Percentiles rank a stretch among this genome's conserved stretches.
Evolutionary conservation across 2,888 invertebrate genomes (phyloP).

Genomic region (Drosophila anomelani): DNA sequence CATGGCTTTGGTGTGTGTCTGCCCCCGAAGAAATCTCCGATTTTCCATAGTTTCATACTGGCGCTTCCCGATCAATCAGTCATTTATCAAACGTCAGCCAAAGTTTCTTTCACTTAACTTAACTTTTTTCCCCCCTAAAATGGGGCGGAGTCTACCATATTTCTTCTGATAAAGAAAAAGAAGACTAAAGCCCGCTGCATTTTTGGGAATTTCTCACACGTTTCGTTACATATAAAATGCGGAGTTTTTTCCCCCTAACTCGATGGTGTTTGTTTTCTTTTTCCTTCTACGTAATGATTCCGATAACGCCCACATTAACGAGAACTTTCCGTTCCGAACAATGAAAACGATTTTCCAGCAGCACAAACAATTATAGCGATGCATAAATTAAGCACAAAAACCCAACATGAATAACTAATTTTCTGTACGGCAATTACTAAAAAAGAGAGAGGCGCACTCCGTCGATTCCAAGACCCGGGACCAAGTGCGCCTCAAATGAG

Average conservation of each 20-base stretch:
- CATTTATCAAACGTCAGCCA: slow-evolving; percentile 64
- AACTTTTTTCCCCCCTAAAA: slow-evolving; percentile 45
- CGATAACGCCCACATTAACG: slow-evolving; percentile 73
- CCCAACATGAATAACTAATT: slow-evolving; percentile 74
- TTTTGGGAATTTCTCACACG: slow-evolving; percentile 72
- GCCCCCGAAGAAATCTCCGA: slow-evolving; percentile 32
- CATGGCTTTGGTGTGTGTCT: slow-evolving; percentile 42
- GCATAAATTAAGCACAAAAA: slow-evolving; percentile 68
- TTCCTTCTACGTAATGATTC: slow-evolving; percentile 31
- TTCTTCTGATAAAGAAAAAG: slow-evolving; percentile 40
- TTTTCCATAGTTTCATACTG: slow-evolving; percentile 21
- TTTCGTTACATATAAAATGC: slow-evolving; percentile 62
- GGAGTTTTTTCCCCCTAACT: slow-evolving; percentile 2
- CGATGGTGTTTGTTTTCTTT: slow-evolving; percentile 12
- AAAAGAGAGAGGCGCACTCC: slow-evolving; percentile 45
- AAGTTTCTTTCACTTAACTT: slow-evolving; percentile 47
- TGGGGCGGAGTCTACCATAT: slow-evolving; percentile 32
- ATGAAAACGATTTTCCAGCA: slow-evolving; percentile 71
- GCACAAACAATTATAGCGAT: slow-evolving; percentile 67
- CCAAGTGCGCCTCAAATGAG: slow-evolving; percentile 68
- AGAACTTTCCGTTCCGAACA: slow-evolving; percentile 58
- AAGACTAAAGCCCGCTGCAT: slow-evolving; percentile 32
- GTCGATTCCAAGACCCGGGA: slow-evolving; percentile 49
- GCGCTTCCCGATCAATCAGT: slow-evolving; percentile 61
- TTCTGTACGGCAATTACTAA: slow-evolving; percentile 74